A percentile compares a stretch with the other conserved stretches of the same genome.
phyloP scores from a whole-genome alignment of 2,888 invertebrate genomes.

The Carpatolechia fugitivella region DNA sequence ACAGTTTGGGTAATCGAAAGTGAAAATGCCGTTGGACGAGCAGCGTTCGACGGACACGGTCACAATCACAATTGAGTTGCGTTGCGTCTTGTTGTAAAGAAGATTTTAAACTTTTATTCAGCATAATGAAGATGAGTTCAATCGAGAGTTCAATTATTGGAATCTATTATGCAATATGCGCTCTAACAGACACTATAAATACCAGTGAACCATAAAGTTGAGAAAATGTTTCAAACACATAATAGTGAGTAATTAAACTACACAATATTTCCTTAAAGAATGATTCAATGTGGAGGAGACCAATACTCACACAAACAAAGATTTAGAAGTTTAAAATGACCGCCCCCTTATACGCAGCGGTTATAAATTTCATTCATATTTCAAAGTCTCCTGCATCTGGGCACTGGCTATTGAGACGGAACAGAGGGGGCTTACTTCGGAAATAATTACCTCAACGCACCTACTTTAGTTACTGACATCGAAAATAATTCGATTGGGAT shows the following conservation, averaged over 20 bases:
- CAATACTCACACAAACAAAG: constrained; percentile 12
- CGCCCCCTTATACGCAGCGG: constrained; percentile 41
- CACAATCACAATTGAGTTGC: no score
- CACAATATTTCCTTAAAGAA: background rate
- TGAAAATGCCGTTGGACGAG: constrained; percentile 43
- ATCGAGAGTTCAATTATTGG: background rate
- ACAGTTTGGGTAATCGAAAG: constrained; percentile 65
- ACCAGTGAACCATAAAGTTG: background rate
- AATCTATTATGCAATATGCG: background rate
- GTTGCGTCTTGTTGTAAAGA: no score
- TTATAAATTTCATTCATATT: constrained; percentile 76
- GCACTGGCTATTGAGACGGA: constrained; percentile 65
- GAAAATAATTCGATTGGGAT: constrained; percentile 38
- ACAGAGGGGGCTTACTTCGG: constrained; percentile 42
- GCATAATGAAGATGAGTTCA: background rate
- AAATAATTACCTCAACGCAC: constrained; percentile 49
- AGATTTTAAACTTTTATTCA: no score
- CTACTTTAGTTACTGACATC: background rate
- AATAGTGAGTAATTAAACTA: background rate
- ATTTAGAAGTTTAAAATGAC: constrained; percentile 29
- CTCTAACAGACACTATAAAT: background rate
- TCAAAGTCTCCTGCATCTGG: constrained; percentile 79
- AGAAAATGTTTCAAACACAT: background rate
- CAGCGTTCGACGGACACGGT: background rate
- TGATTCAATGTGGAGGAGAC: background rate